These are phyloP conservation scores for Cottus gobio DNA, from an alignment of 2,113 vertebrate genomes.

Conservation along the genomic window DNA sequence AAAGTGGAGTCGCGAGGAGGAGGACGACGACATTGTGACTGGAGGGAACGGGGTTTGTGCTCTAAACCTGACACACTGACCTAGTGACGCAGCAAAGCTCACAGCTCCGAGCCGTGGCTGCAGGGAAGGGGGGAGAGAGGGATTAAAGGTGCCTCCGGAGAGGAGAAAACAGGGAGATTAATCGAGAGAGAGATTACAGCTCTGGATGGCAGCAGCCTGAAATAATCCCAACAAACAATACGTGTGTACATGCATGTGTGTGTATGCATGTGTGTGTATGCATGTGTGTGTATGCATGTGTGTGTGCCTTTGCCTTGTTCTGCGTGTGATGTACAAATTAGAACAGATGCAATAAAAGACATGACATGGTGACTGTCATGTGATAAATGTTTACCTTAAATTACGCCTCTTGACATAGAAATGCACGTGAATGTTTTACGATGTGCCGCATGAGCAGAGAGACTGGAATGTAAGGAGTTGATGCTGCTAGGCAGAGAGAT, in stretches of 20 bases:
- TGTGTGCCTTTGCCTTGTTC: background rate
- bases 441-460: constrained; percentile 10
- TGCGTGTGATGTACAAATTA: constrained; percentile 5
- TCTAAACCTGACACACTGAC: constrained; percentile 72
- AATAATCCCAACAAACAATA: constrained; percentile 58
- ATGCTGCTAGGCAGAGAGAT: constrained; percentile 40
- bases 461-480: constrained; percentile 35
- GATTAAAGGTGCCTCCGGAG: constrained; percentile 57
- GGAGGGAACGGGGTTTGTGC: constrained; percentile 30
- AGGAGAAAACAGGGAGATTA: constrained; percentile 72
- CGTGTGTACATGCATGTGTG: background rate
- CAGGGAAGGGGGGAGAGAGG: constrained; percentile 11
- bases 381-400: background rate
- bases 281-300: too few species aligned
- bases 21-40: constrained; percentile 33
- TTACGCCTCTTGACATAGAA: background rate
- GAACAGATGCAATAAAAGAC: constrained; percentile 22
- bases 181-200: constrained; percentile 66
- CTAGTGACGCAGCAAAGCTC: constrained; percentile 67
- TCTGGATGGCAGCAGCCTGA: constrained; percentile 48
- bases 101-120: constrained; percentile 40
- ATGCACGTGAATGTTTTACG: background rate
- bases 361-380: background rate
- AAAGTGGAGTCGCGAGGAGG: constrained; percentile 19
- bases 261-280: too few species aligned